These are phyloP conservation scores for Acrossocheilus wenchowensis DNA, from an alignment of 2,797 vertebrate species.

Conservation along the genomic window DNA sequence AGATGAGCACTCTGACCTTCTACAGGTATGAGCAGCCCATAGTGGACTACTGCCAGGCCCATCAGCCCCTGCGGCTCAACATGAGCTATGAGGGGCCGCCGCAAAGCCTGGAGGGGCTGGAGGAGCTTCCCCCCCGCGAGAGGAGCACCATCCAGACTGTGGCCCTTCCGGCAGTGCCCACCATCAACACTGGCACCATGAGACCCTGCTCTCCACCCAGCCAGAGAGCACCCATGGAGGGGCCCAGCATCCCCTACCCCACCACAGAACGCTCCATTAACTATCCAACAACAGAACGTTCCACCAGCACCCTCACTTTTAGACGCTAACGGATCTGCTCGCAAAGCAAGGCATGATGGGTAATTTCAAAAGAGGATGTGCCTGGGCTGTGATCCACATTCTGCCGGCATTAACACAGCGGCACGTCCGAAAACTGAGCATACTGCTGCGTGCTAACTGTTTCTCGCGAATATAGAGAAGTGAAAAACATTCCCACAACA, in stretches of 20 bases:
- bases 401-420: slow-evolving; percentile 16
- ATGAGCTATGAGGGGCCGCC: slow-evolving; percentile 89
- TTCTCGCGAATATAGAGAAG: slow-evolving; percentile 26
- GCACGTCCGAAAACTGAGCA: slow-evolving; percentile 32
- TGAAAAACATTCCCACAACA: slow-evolving; percentile 25
- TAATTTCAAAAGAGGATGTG: slow-evolving; percentile 17
- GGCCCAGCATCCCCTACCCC: slow-evolving; percentile 66
- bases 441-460: slow-evolving; percentile 10
- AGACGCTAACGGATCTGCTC: slow-evolving; percentile 72
- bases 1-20: slow-evolving; percentile 93
- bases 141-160: slow-evolving; percentile 81
- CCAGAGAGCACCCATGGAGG: slow-evolving; percentile 73
- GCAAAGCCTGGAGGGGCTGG: slow-evolving; percentile 76
- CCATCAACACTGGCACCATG: slow-evolving; percentile 65
- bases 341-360: slow-evolving; percentile 5
- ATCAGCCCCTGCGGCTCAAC: slow-evolving; percentile 92
- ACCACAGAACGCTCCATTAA: slow-evolving; percentile 72
- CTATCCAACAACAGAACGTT: slow-evolving; percentile 71
- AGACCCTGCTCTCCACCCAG: slow-evolving; percentile 72
- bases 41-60: slow-evolving; percentile 96
- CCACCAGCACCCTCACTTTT: slow-evolving; percentile 78
- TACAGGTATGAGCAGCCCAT: slow-evolving; percentile 95
- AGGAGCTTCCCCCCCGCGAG: slow-evolving; percentile 77
- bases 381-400: slow-evolving; percentile 5
- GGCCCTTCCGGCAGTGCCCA: slow-evolving; percentile 76